Evolutionary conservation across 2,888 invertebrate species (phyloP).

Genomic region (Lithophane ornitopus): DNA sequence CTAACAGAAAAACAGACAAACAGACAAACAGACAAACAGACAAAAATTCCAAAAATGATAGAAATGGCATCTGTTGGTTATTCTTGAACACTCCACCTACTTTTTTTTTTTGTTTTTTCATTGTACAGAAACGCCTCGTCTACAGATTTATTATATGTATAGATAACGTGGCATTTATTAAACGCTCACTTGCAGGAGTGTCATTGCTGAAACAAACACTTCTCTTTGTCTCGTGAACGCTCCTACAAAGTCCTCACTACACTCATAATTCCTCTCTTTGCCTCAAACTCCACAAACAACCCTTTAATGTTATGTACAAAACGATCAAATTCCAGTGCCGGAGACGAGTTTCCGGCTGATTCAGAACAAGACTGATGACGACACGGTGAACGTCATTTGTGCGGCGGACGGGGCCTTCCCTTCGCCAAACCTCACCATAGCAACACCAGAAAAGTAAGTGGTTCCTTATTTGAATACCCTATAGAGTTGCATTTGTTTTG

Average conservation of each 20-base stretch:
- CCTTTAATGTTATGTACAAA: constrained; percentile 23
- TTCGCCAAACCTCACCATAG: constrained; percentile 88
- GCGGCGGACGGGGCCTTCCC: constrained; percentile 90
- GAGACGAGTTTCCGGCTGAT: constrained; percentile 89
- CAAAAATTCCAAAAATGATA: no score
- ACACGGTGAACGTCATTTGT: constrained; percentile 89
- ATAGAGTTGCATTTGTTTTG: background rate
- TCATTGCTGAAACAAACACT: background rate
- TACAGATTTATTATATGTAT: no score
- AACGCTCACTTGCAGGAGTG: background rate
- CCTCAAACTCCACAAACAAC: background rate
- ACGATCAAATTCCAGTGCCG: constrained; percentile 82
- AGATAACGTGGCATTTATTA: background rate
- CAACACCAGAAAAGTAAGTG: constrained; percentile 87
- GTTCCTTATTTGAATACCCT: background rate
- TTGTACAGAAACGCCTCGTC: no score
- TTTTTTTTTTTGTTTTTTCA: no score
- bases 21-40: no score
- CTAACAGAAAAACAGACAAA: no score
- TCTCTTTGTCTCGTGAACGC: background rate
- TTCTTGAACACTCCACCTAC: no score
- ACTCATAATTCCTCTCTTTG: background rate
- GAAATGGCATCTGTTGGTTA: no score
- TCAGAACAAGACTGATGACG: constrained; percentile 89
- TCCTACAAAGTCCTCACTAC: background rate